phyloP scores from a whole-genome alignment of 2,113 vertebrate species.

The Galemys pyrenaicus region DNA sequence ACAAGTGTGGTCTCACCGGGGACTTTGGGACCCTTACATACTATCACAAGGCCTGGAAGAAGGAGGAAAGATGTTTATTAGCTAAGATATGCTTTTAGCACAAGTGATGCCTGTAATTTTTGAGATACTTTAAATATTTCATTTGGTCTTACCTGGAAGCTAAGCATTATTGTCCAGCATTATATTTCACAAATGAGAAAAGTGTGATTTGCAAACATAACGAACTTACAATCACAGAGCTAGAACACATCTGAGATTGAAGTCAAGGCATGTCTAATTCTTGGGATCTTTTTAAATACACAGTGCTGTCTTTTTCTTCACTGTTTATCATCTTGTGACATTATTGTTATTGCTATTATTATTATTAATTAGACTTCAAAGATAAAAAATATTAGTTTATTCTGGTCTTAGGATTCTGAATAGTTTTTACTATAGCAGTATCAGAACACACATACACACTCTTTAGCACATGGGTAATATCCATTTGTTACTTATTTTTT shows the following conservation, averaged over 20 bases:
- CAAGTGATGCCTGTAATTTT: neutral
- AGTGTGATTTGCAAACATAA: neutral
- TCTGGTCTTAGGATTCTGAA: constrained; percentile 52
- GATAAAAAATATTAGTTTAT: constrained; percentile 13
- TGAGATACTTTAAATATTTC: constrained; percentile 15
- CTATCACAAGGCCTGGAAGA: neutral
- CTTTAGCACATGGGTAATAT: constrained; percentile 42
- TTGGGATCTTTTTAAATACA: neutral
- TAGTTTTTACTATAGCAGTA: neutral
- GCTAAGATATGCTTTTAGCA: neutral
- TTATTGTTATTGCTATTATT: constrained; percentile 16
- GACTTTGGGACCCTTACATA: neutral
- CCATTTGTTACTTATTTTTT: constrained; percentile 28
- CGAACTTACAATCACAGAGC: neutral
- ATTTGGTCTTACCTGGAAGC: constrained; percentile 42
- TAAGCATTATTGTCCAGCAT: constrained; percentile 26
- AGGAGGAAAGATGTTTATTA: constrained; percentile 22
- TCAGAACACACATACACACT: neutral
- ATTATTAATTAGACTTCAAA: constrained; percentile 14
- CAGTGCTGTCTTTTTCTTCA: neutral
- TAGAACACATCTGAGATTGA: constrained; percentile 14
- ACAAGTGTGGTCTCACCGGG: neutral
- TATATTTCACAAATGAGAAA: constrained; percentile 34
- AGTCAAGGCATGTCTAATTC: neutral
- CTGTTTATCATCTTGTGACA: constrained; percentile 18